Evolutionary conservation across 2,797 vertebrate genomes (phyloP), one percentile per base, ranked within the genome.

Genomic region (Sebastes minor): DNA sequence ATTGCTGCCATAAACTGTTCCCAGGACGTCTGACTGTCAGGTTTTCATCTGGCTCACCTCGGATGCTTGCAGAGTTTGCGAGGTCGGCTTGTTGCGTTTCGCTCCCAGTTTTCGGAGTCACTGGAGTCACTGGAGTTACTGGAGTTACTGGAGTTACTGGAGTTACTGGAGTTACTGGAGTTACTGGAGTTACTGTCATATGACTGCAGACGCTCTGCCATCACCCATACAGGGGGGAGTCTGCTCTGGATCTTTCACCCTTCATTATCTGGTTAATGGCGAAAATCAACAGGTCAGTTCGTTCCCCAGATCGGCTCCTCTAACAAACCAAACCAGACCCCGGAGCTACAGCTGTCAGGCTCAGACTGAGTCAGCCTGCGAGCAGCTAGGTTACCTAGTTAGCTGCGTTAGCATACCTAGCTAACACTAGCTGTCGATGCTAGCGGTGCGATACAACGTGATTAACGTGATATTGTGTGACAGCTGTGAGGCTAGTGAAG

Each of bases 121-220:
- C 97, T 98, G 95, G 97, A 97, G 96, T 98, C 97, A 95, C 97
- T 97, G 94, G 97, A 97, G 96, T 98, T 97, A 95, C 97, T 97
- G 94, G 97, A 97, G 96, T 98, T 97, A 96, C 97, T 97, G 94
- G n/a, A n/a, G n/a, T n/a, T n/a, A n/a, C n/a, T n/a, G n/a, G n/a
- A n/a, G n/a, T n/a, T n/a, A n/a, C n/a, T n/a, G n/a, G n/a, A n/a
- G n/a, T 98, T 97, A 95, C 97, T 97, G 94, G 97, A 97, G 96
- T 98, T 97, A 95, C 97, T 97, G 94, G 97, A 97, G 96, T 98
- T 97, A 96, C 97, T 97, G 94, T 98, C 97, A 97, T 97, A 97
- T 95, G 97, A 96, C 94, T 96, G 97, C 95, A 96, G 95, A 94
- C 95, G 96, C 93, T 95, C 96, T 96, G 96, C 98, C 97, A 98